Evolutionary conservation across 1,140 invertebrate genomes (phyloP), one percentile per base, ranked within the genome.

Genomic region (Holotrichia oblita): DNA sequence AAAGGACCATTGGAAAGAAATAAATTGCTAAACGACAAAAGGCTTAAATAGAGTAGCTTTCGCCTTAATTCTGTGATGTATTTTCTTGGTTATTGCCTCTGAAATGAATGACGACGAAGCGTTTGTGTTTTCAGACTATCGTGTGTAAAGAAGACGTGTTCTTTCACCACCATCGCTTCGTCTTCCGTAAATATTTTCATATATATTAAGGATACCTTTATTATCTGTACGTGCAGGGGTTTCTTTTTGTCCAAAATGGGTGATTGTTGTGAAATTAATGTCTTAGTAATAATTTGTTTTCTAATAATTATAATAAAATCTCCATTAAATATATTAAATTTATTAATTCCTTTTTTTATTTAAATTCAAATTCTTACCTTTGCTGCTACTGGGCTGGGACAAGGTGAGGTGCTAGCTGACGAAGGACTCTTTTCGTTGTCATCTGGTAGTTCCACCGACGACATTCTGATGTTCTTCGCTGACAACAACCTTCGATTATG

Each of bases 381-480:
- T 14, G 79, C 83, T 44, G 88, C 89, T 80, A 92, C 91, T 78
- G 96, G 96, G 79, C 96, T 97, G 7, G 96, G 96, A 87, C 96
- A 97, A 2, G 96, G 96, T 64, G 96, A 97, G 27, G 95, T 96
- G 83, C 94, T 96, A 40, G 96, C 95, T 14, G 95, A 97, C 61
- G 95, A 97, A 41, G 96, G 91, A 14, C 95, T 96, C 84, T 97
- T 95, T 81, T 97, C 96, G 82, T 95, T 96, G 76, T 97, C 96
- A 83, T 97, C 96, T 4, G 96, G 96, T 12, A 97, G 86, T 83
- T 98, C 96, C 77, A 97, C 95, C 74, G 95, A 97, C 83, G 94
- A 96, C 93, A 97, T 97, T 73, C 96, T 89, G 82, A 96, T 94
- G 78, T 93, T 93, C 20, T 94, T 91, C 12, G 94, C 92, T 79